Percentiles rank a stretch among this genome's conserved stretches.
Evolutionary conservation across 2,888 invertebrate species (phyloP).

Genomic region (Aethes cnicana): DNA sequence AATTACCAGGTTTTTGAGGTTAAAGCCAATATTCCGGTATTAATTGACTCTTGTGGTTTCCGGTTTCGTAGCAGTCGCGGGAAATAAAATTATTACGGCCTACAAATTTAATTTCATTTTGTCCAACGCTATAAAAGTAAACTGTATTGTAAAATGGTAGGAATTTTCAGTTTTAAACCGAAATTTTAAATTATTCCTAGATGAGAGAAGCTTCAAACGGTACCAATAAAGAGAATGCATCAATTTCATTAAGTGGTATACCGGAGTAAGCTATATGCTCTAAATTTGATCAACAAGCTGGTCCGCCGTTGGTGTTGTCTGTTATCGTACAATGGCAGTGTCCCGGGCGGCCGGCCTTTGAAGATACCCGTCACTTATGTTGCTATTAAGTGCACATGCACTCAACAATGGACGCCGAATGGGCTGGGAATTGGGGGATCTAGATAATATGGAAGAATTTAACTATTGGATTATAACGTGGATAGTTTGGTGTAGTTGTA

Average conservation of each 20-base stretch:
- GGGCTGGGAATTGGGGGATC: conserved; percentile 1
- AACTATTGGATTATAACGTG: neutral
- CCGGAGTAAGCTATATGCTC: too few species aligned
- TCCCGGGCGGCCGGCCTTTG: neutral
- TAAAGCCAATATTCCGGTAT: neutral
- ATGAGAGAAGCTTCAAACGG: too few species aligned
- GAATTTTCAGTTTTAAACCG: too few species aligned
- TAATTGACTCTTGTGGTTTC: neutral
- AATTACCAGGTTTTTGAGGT: neutral
- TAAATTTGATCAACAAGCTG: too few species aligned
- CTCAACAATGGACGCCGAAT: conserved; percentile 8
- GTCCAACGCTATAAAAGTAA: too few species aligned
- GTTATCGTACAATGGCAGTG: neutral
- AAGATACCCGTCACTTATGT: conserved; percentile 19
- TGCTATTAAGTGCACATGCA: conserved; percentile 20
- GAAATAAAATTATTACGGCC: neutral
- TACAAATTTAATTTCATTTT: too few species aligned
- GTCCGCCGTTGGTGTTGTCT: neutral
- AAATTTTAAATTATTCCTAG: too few species aligned
- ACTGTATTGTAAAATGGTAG: too few species aligned
- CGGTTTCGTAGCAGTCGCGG: neutral
- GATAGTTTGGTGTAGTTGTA: too few species aligned
- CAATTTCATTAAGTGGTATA: too few species aligned
- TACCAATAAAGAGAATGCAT: too few species aligned
- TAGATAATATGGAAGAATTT: neutral